phyloP scores from a whole-genome alignment of 2,797 vertebrate species.

The Nannoperca australis region DNA sequence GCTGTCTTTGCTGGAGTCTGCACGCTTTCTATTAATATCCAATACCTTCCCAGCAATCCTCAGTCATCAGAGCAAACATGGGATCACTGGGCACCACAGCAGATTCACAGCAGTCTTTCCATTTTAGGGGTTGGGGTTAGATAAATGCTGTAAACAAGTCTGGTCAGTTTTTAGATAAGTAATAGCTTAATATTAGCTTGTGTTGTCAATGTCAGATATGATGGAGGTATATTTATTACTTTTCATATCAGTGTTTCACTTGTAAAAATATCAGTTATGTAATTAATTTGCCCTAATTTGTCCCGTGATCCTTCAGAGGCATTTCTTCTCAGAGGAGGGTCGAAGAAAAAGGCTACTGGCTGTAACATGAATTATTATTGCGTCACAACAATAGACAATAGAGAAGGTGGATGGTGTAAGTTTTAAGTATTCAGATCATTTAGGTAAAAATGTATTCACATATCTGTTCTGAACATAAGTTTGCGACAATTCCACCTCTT shows the following conservation, averaged over 20 bases:
- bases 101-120: slow-evolving; percentile 15
- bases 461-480: background rate
- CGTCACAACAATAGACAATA: background rate
- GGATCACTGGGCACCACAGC: slow-evolving; percentile 2
- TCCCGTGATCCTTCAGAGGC: too few species aligned
- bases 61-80: slow-evolving; percentile 36
- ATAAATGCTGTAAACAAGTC: slow-evolving; percentile 20
- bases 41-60: slow-evolving; percentile 19
- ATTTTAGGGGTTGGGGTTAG: background rate
- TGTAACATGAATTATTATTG: background rate
- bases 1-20: slow-evolving; percentile 52
- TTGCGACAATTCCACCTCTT: background rate
- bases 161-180: background rate
- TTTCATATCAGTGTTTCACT: background rate
- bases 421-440: background rate
- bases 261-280: too few species aligned
- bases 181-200: background rate
- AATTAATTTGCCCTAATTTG: too few species aligned
- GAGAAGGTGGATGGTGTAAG: background rate
- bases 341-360: background rate
- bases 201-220: background rate
- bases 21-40: slow-evolving; percentile 60
- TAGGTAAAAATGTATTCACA: background rate
- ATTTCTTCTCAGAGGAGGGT: background rate
- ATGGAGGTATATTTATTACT: background rate